Base-by-base conservation (phyloP, 2,888 invertebrate species). In the Coelogynopora nodosa region DNA sequence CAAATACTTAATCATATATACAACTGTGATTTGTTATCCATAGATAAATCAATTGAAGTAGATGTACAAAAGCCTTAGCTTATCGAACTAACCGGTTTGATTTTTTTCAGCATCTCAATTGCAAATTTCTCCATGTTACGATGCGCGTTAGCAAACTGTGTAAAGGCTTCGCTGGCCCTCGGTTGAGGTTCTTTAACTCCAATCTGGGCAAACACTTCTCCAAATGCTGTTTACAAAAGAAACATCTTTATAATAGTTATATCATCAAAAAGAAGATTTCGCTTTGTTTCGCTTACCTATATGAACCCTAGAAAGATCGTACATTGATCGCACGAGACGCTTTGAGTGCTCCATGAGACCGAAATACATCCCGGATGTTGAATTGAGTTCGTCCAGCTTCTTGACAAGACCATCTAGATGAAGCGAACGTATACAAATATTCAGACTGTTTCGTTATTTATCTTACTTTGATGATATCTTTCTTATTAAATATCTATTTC, bases 141-240 rank as follows among this genome's bases (percentile, higher is more conserved):
- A 91, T 99, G 98, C 89, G 96, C 95, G 89, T 97, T 97, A 0
- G 97, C 98, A 91, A 99, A 98, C 89, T 95, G 94, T 26, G 96
- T 94, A 91, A 98, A 99, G 0, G 97, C 97, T 91, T 97, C 97
- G 30, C 97, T 97, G 0, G 98, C 98, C 86, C 96, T 93, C 0
- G 96, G 95, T 91, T 98, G 97, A 0, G 98, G 97, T 91, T 99
- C 98, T 86, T 97, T 94, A 0, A 97, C 97, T 0, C 98, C 98
- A 88, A 99, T 96, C 13, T 94, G 94, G 0, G 96, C 95, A 92
- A 98, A 99, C 31, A 96, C 95, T 90, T 98, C 97, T 0, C 99
- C 98, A 92, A 99, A 95, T 0, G 95, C 95, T 94, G 94, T 30
- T 90, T 89, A 82, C 84, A 86, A 83, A 84, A 18, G 28, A 81